Conservation (phyloP, 2,888 invertebrate species). For the Zygothrica quintamaculata region DNA sequence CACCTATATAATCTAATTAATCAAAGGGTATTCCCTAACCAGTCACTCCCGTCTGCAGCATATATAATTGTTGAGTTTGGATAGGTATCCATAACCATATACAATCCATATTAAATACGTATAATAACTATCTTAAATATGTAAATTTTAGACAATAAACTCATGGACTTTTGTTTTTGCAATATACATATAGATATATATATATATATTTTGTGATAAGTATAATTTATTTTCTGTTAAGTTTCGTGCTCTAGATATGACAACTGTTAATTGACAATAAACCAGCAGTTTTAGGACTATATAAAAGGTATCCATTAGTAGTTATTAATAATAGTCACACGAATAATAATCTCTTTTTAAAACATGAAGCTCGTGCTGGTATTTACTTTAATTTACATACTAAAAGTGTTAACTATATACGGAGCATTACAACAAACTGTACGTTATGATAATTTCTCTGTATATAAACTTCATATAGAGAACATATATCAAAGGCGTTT, state of each 20-base stretch:
- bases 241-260: constrained; percentile 2
- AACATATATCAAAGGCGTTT: constrained; percentile 13
- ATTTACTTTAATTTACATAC: constrained; percentile 5
- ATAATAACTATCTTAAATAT: no score
- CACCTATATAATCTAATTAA: no score
- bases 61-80: no score
- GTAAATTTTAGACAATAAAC: no score
- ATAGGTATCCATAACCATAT: no score
- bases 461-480: constrained; percentile 26
- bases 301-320: background rate
- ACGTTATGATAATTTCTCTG: constrained; percentile 38
- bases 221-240: background rate
- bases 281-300: constrained; percentile 1
- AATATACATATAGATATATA: no score
- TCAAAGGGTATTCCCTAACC: no score
- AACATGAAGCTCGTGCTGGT: constrained; percentile 14
- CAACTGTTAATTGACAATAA: constrained; percentile 13
- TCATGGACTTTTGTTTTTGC: no score
- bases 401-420: background rate
- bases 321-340: background rate
- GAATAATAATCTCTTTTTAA: no score
- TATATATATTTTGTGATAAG: no score
- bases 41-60: no score
- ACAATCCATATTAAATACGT: no score
- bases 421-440: background rate